Base-by-base conservation (phyloP, 2,888 invertebrate species). In the Achlya flavicornis region DNA sequence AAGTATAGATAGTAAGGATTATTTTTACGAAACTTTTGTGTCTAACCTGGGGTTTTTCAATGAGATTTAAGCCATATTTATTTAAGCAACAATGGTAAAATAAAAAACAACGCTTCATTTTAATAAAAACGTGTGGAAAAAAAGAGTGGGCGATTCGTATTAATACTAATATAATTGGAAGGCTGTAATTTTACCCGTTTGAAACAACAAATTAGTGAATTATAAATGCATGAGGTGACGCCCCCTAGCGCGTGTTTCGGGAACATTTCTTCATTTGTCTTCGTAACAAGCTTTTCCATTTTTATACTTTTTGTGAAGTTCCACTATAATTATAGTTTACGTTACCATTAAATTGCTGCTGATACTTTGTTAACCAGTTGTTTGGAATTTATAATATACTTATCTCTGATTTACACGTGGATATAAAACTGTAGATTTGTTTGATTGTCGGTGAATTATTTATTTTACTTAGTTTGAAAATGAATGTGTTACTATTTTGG, bases 121-220 rank as follows among this genome's bases (percentile, higher is more conserved):
- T 64, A 64, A 70, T 66, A 85, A 83, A 83, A n/a, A 3, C 2
- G 6, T 76, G 72, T 78, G 12, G 76, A 81, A 81, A 83, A 81
- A 80, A 85, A 81, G 79, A 84, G 83, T 82, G 83, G 87, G 86
- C 78, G 72, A 84, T 74, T 69, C 86, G 90, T 87, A 91, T 92
- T 91, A 91, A 91, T 92, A 91, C 87, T 91, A 90, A 93, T 90
- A 89, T 92, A 92, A 91, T 92, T 91, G 87, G 85, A 85, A 86
- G 83, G 75, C 85, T 91, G 85, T 92, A 91, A 91, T 92, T 92
- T 91, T 81, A 86, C 82, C 85, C 84, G 81, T 83, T 88, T 89
- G 85, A 88, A 92, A 90, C 91, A 92, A 92, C 90, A 89, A 90
- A 93, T 93, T 92, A 92, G 90, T 89, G 80, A 84, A 91, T 93